These are phyloP conservation scores for Helicoverpa zea DNA, from an alignment of 1,140 invertebrate genomes.

Conservation along the genomic window DNA sequence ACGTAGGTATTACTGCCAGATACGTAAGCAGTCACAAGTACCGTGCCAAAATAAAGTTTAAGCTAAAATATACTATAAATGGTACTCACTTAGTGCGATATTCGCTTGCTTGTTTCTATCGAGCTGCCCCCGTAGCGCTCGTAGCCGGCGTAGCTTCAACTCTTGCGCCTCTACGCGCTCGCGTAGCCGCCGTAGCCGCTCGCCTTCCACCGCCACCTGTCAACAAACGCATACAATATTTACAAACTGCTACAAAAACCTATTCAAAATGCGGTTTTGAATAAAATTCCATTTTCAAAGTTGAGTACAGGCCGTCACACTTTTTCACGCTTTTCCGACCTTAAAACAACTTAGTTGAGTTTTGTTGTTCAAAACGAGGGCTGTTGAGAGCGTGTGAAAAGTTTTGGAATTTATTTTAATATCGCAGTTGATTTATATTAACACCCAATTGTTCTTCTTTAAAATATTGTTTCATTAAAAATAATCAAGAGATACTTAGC, in stretches of 20 bases:
- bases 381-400: slow-evolving; percentile 13
- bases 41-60: neutral
- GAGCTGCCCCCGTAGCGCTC: slow-evolving; percentile 96
- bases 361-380: slow-evolving; percentile 22
- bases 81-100: slow-evolving; percentile 95
- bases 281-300: slow-evolving; percentile 2
- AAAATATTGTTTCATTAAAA: neutral
- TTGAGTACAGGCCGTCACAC: neutral
- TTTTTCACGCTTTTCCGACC: slow-evolving; percentile 5
- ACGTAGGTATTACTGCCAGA: neutral
- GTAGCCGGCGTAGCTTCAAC: slow-evolving; percentile 95
- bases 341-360: slow-evolving; percentile 1
- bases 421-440: slow-evolving; percentile 27
- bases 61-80: neutral
- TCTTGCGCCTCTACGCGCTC: slow-evolving; percentile 98
- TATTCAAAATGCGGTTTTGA: slow-evolving; percentile 6
- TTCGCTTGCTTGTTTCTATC: slow-evolving; percentile 96
- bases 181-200: slow-evolving; percentile 93
- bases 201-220: slow-evolving; percentile 93
- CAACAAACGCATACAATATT: slow-evolving; percentile 48
- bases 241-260: neutral
- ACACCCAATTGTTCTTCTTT: neutral
- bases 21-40: neutral
- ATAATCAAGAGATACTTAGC: slow-evolving; percentile 4
- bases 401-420: neutral